Percentiles rank a stretch among this genome's conserved stretches.
phyloP scores from a whole-genome alignment of 2,113 vertebrate species.

The Plectropomus leopardus region DNA sequence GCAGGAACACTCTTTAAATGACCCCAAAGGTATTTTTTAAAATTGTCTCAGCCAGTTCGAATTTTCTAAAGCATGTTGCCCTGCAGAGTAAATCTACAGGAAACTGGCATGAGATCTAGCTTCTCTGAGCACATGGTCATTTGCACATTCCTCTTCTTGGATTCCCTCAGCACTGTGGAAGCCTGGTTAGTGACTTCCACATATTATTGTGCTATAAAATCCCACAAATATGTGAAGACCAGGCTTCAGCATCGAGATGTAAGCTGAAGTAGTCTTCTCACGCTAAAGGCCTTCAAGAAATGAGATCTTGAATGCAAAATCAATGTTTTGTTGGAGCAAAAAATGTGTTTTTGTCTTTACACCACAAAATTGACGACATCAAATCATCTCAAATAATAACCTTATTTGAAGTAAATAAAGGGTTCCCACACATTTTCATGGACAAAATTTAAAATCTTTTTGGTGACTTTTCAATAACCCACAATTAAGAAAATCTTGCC shows the following conservation, averaged over 20 bases:
- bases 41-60: not conserved
- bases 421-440: not conserved
- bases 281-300: not conserved
- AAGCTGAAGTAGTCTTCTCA: not conserved
- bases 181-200: not conserved
- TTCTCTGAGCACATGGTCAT: not conserved
- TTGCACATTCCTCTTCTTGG: constrained; percentile 5
- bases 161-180: constrained; percentile 21
- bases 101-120: not conserved
- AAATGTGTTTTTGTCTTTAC: not conserved
- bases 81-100: not conserved
- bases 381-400: no score
- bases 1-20: not conserved
- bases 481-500: no score
- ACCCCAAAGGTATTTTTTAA: not conserved
- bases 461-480: no score
- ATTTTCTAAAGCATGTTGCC: constrained; percentile 6
- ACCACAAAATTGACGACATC: not conserved
- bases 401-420: no score
- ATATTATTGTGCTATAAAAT: constrained; percentile 2
- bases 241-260: not conserved
- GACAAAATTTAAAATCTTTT: no score
- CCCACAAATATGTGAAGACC: constrained; percentile 24
- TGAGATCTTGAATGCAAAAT: not conserved
- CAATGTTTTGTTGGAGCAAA: not conserved